These are phyloP conservation scores for Quiscalus mexicanus DNA, from an alignment of 2,113 vertebrate genomes.

Conservation along the genomic window DNA sequence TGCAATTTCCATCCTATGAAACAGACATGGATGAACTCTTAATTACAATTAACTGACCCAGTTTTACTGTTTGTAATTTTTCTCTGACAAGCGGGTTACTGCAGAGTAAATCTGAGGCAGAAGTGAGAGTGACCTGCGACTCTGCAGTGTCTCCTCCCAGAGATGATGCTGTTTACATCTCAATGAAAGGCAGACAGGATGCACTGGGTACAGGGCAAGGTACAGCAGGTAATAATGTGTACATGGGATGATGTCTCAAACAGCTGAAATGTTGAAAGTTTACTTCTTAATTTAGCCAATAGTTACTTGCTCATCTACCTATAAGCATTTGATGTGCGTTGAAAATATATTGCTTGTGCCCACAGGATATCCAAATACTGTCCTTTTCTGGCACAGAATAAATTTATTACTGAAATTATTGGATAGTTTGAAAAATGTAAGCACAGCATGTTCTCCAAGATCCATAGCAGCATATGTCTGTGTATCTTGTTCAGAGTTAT, in stretches of 20 bases:
- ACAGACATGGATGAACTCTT: neutral
- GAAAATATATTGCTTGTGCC: neutral
- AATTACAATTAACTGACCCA: neutral
- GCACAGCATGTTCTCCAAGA: neutral
- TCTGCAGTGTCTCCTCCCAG: neutral
- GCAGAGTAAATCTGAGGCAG: neutral
- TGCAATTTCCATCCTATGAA: neutral
- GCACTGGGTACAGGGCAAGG: neutral
- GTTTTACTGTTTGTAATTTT: neutral
- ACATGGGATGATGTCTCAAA: neutral
- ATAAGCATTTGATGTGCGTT: neutral
- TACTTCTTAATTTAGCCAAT: neutral
- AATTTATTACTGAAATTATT: conserved; percentile 5
- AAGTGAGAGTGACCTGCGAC: neutral
- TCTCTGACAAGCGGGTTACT: neutral
- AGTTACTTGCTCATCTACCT: neutral
- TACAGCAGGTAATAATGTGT: neutral
- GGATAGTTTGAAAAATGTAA: conserved; percentile 27
- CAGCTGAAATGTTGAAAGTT: neutral
- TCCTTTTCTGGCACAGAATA: neutral
- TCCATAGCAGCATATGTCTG: conserved; percentile 31
- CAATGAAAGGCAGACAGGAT: neutral
- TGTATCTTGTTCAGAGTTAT: conserved; percentile 12
- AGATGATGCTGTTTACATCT: neutral
- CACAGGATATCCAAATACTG: neutral